These are phyloP conservation scores for Erpornis zantholeuca DNA, from an alignment of 2,113 vertebrate genomes.

Conservation along the genomic window DNA sequence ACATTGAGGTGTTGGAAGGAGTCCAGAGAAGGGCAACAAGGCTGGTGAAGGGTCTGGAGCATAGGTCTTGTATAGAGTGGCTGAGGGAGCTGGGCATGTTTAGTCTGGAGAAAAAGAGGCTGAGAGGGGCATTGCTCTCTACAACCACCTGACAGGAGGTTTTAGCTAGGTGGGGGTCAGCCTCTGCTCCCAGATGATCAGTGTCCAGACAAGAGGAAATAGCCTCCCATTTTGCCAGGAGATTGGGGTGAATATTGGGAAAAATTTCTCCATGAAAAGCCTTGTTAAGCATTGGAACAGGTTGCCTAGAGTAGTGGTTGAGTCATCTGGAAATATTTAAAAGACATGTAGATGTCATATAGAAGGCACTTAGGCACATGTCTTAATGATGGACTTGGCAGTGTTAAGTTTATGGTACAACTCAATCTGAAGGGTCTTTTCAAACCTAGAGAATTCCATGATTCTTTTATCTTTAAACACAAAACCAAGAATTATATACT, in stretches of 20 bases:
- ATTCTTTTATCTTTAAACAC: background rate
- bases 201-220: fast-evolving
- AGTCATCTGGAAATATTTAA: background rate
- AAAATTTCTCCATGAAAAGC: background rate
- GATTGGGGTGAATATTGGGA: background rate
- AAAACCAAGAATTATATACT: background rate
- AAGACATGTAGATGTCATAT: background rate
- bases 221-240: background rate
- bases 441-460: background rate
- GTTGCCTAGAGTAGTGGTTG: background rate
- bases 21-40: background rate
- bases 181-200: background rate
- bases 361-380: background rate
- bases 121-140: background rate
- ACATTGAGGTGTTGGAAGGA: fast-evolving
- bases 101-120: background rate
- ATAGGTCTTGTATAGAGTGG: fast-evolving
- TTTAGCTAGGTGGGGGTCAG: background rate
- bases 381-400: background rate
- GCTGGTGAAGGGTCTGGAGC: background rate
- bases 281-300: background rate
- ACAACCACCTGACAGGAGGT: background rate
- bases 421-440: background rate
- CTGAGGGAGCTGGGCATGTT: background rate
- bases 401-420: background rate